Base-by-base conservation (phyloP, 2,797 vertebrate species). In the Anas georgica region DNA sequence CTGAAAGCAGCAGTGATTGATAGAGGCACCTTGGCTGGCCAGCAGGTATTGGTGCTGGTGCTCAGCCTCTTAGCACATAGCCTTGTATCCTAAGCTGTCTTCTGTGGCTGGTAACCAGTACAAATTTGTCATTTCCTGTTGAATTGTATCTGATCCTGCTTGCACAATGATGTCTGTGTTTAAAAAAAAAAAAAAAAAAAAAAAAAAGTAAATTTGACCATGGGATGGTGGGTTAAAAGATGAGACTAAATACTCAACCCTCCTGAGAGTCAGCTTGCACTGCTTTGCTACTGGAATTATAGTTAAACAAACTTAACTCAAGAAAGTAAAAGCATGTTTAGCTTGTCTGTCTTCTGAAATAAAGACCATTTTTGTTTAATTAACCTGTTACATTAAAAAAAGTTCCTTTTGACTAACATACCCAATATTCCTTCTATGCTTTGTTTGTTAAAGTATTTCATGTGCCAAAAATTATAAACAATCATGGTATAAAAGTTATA, bases 161-260 rank as follows among this genome's bases (percentile, higher is more conserved):
- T 80, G 41, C 9, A 31, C 12, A 17, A 41, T 41, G 39, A 6
- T 12, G 17, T 20, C 39, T 31, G 28, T 29, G 22, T 35, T 3
- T 23, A 2, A 26, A 41, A 41, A 41, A 41, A 33, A 33, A 50
- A 86, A 72, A 2, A 35, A 35, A 3, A 0, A 0, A 2, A 26
- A 2, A 41, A 35, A 2, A 26, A 35, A 28, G 13, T 29, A 66
- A 73, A 26, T 8, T 12, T 66, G 50, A 17, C 12, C 12, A n/a
- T 12, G 18, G 17, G 9, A 23, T 11, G 28, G 7, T 7, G 56
- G 17, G 25, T 72, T 86, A 41, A 76, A 91, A 75, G 15, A 5
- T 52, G 60, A 83, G 77, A 7, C 35, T 45, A 26, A 79, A 48
- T 43, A 43, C 15, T 45, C 28, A 26, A 22, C 33, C 25, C 45